These are phyloP conservation scores for Halocynthia roretzi DNA, from an alignment of 23 tunicate genomes.

Conservation along the genomic window DNA sequence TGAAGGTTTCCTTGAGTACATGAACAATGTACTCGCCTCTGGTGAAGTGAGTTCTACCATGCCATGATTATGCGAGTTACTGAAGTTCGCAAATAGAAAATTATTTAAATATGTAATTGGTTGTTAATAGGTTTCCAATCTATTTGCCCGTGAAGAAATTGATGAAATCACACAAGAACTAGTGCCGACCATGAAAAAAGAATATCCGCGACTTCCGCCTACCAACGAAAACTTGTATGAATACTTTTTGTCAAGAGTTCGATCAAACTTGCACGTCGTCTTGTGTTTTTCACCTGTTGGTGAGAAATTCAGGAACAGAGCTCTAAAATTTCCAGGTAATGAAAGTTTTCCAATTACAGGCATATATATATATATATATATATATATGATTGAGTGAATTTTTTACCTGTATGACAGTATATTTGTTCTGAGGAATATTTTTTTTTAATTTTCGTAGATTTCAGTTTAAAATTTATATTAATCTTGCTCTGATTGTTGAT, in stretches of 20 bases:
- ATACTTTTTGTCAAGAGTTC: slow-evolving; percentile 88
- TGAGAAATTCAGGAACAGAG: slow-evolving; percentile 90
- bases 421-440: too few species aligned
- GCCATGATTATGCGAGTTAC: too few species aligned
- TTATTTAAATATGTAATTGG: neutral
- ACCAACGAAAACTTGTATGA: slow-evolving; percentile 98
- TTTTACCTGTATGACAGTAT: too few species aligned
- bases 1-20: slow-evolving; percentile 93
- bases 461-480: too few species aligned
- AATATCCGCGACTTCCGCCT: slow-evolving; percentile 90
- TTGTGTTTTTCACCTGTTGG: slow-evolving; percentile 99
- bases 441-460: too few species aligned
- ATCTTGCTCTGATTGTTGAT: too few species aligned
- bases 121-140: slow-evolving; percentile 66
- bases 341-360: neutral
- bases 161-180: slow-evolving; percentile 93
- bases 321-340: slow-evolving; percentile 93
- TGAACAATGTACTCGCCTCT: slow-evolving; percentile 98
- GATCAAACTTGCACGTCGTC: slow-evolving; percentile 92
- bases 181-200: slow-evolving; percentile 86
- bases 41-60: slow-evolving; percentile 60
- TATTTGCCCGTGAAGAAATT: slow-evolving; percentile 93
- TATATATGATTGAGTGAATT: too few species aligned
- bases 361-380: neutral
- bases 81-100: too few species aligned